Conservation (phyloP, 2,113 vertebrate genomes). For the Callipepla californica region DNA sequence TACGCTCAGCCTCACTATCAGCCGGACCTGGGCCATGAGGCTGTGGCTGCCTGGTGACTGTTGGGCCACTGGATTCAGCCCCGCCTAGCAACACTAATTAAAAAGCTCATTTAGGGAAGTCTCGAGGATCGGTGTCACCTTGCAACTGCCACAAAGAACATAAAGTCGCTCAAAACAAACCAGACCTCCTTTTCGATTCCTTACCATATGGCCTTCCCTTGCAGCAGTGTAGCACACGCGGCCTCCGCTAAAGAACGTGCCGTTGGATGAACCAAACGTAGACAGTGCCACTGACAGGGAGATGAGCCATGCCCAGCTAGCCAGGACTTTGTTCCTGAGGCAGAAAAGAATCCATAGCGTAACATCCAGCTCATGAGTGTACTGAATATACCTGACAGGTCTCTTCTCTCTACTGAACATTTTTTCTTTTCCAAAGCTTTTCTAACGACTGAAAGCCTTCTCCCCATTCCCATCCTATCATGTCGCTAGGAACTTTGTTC, state of each 20-base stretch:
- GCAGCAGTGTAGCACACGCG: conserved; percentile 88
- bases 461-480: not conserved
- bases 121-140: not conserved
- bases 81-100: not conserved
- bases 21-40: not conserved
- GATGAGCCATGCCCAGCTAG: conserved; percentile 90
- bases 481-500: not conserved
- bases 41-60: not conserved
- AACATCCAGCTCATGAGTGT: rapidly evolving
- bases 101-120: not conserved
- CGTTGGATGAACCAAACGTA: conserved; percentile 86
- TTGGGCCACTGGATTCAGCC: not conserved
- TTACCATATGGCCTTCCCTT: conserved; percentile 91
- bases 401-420: not conserved
- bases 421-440: not conserved
- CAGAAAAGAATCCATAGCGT: not conserved
- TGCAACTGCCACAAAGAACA: not conserved
- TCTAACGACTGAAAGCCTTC: not conserved
- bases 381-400: not conserved
- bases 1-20: not conserved
- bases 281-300: conserved; percentile 88
- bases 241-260: conserved; percentile 86
- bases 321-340: conserved; percentile 86
- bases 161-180: not conserved
- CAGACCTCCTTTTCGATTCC: not conserved